Evolutionary conservation across 2,113 vertebrate species (phyloP).

Genomic region (Channa maculata): DNA sequence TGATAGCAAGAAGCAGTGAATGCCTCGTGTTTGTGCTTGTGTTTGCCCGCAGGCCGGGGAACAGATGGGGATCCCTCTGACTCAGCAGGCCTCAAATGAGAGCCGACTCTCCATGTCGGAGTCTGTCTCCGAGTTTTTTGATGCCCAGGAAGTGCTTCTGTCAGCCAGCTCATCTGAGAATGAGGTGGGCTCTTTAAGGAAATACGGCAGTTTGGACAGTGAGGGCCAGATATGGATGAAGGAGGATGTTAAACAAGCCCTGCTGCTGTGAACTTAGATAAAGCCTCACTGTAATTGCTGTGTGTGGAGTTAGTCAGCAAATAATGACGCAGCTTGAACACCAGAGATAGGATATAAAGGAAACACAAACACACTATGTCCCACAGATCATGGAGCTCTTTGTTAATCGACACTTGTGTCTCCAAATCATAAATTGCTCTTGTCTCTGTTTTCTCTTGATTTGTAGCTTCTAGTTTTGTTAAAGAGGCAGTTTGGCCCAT

Average conservation of each 20-base stretch:
- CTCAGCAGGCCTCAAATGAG: slow-evolving; percentile 96
- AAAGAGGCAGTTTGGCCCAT: slow-evolving; percentile 25
- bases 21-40: slow-evolving; percentile 52
- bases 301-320: slow-evolving; percentile 51
- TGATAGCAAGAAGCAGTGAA: slow-evolving; percentile 31
- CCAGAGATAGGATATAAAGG: slow-evolving; percentile 27
- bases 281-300: slow-evolving; percentile 27
- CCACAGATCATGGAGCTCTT: slow-evolving; percentile 2
- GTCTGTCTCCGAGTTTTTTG: slow-evolving; percentile 98
- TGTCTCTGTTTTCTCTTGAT: slow-evolving; percentile 15
- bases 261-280: slow-evolving; percentile 41
- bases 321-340: slow-evolving; percentile 45
- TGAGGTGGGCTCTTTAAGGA: slow-evolving; percentile 82
- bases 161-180: slow-evolving; percentile 99
- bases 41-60: slow-evolving; percentile 85
- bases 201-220: neutral
- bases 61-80: slow-evolving; percentile 93
- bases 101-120: slow-evolving; percentile 99
- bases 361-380: slow-evolving; percentile 31
- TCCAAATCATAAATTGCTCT: slow-evolving; percentile 13
- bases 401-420: slow-evolving; percentile 14
- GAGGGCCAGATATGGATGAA: slow-evolving; percentile 15
- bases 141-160: slow-evolving; percentile 97
- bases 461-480: slow-evolving; percentile 37
- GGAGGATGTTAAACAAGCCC: slow-evolving; percentile 1